Evolutionary conservation across 92 coral and sea anemone genomes (phyloP).

Genomic region (Isaurus tuberculatus): DNA sequence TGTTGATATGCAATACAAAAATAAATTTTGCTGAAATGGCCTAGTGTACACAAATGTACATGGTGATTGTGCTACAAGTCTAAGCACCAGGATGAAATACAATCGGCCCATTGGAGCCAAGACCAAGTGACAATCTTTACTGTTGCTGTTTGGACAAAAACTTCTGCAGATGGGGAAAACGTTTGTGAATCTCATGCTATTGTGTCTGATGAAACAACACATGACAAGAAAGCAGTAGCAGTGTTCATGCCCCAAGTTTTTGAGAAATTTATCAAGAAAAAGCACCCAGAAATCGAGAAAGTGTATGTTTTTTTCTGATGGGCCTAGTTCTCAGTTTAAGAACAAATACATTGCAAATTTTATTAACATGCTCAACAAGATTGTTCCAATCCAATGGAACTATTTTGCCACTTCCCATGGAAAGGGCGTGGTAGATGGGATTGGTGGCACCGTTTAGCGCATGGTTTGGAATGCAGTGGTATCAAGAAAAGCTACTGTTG

Average conservation of each 20-base stretch:
- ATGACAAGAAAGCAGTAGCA: conserved; percentile 72
- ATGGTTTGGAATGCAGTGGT: conserved; percentile 76
- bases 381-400: conserved; percentile 67
- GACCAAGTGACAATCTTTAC: conserved; percentile 67
- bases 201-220: conserved; percentile 61
- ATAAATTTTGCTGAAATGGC: not conserved
- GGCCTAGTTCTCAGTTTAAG: conserved; percentile 76
- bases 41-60: too few relatives aligned
- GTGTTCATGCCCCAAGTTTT: conserved; percentile 58
- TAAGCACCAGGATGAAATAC: conserved; percentile 66
- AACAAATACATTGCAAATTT: conserved; percentile 70
- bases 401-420: conserved; percentile 81
- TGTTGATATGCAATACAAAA: not conserved
- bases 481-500: conserved; percentile 54
- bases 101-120: conserved; percentile 76
- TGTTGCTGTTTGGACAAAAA: conserved; percentile 67
- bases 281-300: conserved; percentile 48
- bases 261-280: conserved; percentile 55
- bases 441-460: conserved; percentile 74
- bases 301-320: conserved; percentile 71
- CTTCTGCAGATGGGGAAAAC: conserved; percentile 34
- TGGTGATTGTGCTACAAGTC: conserved; percentile 34
- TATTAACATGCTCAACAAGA: conserved; percentile 56
- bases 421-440: conserved; percentile 76
- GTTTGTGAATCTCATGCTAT: conserved; percentile 53